A percentile compares a stretch with the other conserved stretches of the same genome.
phyloP scores from a whole-genome alignment of 2,888 invertebrate species.

The Nymphalis urticae region DNA sequence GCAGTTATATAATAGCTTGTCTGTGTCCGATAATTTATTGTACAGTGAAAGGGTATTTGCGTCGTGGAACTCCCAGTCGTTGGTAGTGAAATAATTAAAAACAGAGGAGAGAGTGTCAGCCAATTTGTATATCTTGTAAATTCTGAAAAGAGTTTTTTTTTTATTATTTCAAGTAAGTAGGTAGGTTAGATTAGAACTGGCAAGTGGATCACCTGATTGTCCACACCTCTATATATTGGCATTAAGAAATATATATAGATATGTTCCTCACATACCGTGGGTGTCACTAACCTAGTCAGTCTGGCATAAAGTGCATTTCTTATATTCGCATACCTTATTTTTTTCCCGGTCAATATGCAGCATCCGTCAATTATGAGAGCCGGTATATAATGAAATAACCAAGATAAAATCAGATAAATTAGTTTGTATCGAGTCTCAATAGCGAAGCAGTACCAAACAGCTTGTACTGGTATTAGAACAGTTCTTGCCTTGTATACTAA shows the following conservation, averaged over 20 bases:
- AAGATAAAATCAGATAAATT: not conserved
- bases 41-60: not conserved
- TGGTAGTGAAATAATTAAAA: not conserved
- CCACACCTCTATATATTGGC: no score
- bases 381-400: conserved; percentile 14
- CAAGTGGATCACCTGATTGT: no score
- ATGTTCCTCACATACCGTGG: no score
- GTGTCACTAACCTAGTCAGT: no score
- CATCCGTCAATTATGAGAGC: conserved; percentile 9
- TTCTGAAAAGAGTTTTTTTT: not conserved
- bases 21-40: not conserved
- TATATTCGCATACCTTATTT: not conserved
- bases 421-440: not conserved
- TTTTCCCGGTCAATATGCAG: not conserved
- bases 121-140: not conserved
- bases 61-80: not conserved
- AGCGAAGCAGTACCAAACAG: conserved; percentile 2
- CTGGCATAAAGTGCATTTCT: no score
- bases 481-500: no score
- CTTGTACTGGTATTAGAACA: not conserved
- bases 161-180: no score
- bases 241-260: no score
- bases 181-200: no score
- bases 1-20: not conserved
- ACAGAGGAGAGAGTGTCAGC: not conserved